These are phyloP conservation scores for Epizoanthus scotinus DNA, from an alignment of 92 coral and sea anemone genomes.

Conservation along the genomic window DNA sequence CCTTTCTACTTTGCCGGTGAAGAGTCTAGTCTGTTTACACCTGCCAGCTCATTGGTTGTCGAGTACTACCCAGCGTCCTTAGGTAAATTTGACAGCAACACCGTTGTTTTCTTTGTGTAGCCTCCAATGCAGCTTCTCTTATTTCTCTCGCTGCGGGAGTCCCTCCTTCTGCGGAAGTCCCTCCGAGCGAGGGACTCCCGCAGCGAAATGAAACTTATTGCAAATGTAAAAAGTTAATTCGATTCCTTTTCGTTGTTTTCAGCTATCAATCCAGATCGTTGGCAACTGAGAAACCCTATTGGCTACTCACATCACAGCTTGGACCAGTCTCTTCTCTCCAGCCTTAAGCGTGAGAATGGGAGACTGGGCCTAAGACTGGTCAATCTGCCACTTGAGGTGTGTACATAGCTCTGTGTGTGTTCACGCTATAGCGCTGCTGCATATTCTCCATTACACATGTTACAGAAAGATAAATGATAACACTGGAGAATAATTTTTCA, in stretches of 20 bases:
- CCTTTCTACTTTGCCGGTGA: slow-evolving; percentile 75
- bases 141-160: too few species aligned
- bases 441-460: not conserved
- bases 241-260: not conserved
- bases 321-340: slow-evolving; percentile 70
- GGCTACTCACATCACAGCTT: slow-evolving; percentile 79
- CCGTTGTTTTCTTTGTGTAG: too few species aligned
- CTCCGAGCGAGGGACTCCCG: too few species aligned
- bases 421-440: not conserved
- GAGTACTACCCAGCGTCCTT: slow-evolving; percentile 79
- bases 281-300: slow-evolving; percentile 82
- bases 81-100: slow-evolving; percentile 45
- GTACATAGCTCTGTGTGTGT: not conserved
- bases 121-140: too few species aligned
- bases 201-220: too few species aligned
- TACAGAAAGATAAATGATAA: not conserved
- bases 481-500: too few species aligned
- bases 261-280: slow-evolving; percentile 67
- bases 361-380: slow-evolving; percentile 76
- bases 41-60: slow-evolving; percentile 68
- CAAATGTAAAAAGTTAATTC: too few species aligned
- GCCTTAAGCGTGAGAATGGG: slow-evolving; percentile 77
- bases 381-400: slow-evolving; percentile 74
- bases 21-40: slow-evolving; percentile 59
- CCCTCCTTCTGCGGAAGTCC: too few species aligned